phyloP scores from a whole-genome alignment of 2,797 vertebrate genomes.

The Alauda arvensis region DNA sequence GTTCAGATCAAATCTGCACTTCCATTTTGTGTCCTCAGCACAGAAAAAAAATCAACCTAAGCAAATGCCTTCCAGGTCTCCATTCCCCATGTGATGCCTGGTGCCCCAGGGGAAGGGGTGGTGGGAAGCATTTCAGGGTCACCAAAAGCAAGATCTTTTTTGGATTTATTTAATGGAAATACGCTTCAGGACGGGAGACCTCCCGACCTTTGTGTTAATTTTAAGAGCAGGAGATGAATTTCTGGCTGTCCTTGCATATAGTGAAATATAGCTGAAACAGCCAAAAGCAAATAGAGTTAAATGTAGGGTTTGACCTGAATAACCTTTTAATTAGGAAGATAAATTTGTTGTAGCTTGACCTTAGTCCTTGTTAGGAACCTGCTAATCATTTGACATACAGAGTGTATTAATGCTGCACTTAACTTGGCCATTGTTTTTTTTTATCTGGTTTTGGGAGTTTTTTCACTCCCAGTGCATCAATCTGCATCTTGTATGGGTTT shows the following conservation, averaged over 20 bases:
- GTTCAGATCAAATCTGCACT: neutral
- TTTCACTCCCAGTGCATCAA: neutral
- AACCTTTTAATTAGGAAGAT: conserved; percentile 38
- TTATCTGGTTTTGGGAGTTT: conserved; percentile 26
- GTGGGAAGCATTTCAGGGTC: neutral
- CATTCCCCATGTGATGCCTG: neutral
- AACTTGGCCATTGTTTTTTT: conserved; percentile 58
- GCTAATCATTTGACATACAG: conserved; percentile 43
- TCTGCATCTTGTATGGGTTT: conserved; percentile 26
- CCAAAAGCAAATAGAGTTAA: conserved; percentile 24
- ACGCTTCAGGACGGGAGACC: neutral
- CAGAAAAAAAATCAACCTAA: neutral
- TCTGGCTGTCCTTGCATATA: conserved; percentile 25
- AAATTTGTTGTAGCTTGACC: conserved; percentile 47
- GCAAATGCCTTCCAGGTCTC: neutral
- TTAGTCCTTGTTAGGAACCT: conserved; percentile 31
- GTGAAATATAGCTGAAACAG: conserved; percentile 51
- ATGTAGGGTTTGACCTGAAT: conserved; percentile 41
- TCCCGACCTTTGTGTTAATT: neutral
- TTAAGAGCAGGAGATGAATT: conserved; percentile 15
- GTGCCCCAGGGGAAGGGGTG: neutral
- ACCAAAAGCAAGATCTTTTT: neutral
- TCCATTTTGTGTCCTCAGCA: conserved; percentile 3
- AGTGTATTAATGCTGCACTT: conserved; percentile 51
- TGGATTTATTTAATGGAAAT: neutral